Conservation (phyloP, 2,888 invertebrate genomes). For the Barypeithes pellucidus region DNA sequence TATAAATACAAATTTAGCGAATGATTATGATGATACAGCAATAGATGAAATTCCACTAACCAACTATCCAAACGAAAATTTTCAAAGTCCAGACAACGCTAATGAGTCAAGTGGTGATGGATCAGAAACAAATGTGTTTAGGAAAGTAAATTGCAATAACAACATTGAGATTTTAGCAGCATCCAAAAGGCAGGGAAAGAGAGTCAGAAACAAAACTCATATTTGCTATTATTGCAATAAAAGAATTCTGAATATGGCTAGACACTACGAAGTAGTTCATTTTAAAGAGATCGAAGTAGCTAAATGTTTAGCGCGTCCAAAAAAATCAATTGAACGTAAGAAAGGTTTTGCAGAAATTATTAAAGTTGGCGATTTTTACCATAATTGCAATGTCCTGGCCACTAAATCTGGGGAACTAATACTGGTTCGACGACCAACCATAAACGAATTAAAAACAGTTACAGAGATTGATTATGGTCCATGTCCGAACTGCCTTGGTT, state of each 20-base stretch:
- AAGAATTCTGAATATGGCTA: constrained; percentile 17
- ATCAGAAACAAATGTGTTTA: neutral
- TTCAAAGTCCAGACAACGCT: too few species aligned
- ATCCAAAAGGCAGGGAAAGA: constrained; percentile 1
- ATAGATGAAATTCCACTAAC: too few species aligned
- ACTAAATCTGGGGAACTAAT: constrained; percentile 41
- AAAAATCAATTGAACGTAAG: constrained; percentile 35
- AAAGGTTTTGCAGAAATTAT: constrained; percentile 22
- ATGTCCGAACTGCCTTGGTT: constrained; percentile 47
- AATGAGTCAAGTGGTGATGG: too few species aligned
- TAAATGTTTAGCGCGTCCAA: constrained; percentile 28
- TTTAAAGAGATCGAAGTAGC: constrained; percentile 37
- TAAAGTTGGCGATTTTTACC: constrained; percentile 46
- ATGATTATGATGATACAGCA: too few species aligned
- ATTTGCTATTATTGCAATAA: constrained; percentile 10
- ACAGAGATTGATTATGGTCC: constrained; percentile 46
- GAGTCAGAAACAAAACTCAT: constrained; percentile 12
- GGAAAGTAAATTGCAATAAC: too few species aligned
- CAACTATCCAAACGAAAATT: too few species aligned
- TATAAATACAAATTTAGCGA: too few species aligned
- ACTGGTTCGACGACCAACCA: constrained; percentile 38
- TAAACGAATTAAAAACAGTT: constrained; percentile 32
- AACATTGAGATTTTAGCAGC: neutral
- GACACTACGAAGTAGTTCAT: constrained; percentile 42
- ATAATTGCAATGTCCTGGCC: constrained; percentile 44